phyloP scores from a whole-genome alignment of 1,140 invertebrate species.

The Babylonia areolata region DNA sequence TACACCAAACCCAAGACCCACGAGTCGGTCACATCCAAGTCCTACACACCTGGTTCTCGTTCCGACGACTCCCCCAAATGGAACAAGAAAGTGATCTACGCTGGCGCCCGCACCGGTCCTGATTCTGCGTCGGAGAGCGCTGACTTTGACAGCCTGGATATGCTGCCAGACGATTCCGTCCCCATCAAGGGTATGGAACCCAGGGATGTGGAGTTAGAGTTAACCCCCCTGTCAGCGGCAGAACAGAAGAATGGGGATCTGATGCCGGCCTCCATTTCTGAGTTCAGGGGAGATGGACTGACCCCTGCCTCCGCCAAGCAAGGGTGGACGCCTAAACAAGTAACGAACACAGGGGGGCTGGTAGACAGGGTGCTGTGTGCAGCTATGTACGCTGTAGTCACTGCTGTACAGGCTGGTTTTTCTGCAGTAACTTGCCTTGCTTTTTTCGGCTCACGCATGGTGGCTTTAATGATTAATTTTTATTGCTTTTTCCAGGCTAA shows the following conservation, averaged over 20 bases:
- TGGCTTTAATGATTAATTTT: not conserved
- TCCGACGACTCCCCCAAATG: not conserved
- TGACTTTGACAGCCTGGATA: not conserved
- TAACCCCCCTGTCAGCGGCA: not conserved
- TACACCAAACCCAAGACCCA: not conserved
- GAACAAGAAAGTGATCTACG: conserved; percentile 15
- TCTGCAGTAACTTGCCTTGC: not conserved
- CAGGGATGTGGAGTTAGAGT: not conserved
- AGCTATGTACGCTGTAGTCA: not conserved
- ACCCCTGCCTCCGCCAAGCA: not conserved
- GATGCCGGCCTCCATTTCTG: not conserved
- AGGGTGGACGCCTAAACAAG: not conserved
- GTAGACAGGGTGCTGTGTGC: too few species aligned
- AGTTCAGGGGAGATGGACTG: not conserved
- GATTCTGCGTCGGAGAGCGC: not conserved
- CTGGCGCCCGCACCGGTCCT: conserved; percentile 21
- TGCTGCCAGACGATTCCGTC: conserved; percentile 22
- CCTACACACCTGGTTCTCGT: not conserved
- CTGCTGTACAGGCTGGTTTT: not conserved
- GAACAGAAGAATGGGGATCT: not conserved
- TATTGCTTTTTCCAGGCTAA: not conserved
- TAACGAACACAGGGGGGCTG: not conserved
- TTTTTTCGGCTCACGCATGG: not conserved
- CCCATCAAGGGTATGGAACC: not conserved
- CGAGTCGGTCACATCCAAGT: not conserved